phyloP scores from a whole-genome alignment of 2,113 vertebrate species.

The Struthidea cinerea region DNA sequence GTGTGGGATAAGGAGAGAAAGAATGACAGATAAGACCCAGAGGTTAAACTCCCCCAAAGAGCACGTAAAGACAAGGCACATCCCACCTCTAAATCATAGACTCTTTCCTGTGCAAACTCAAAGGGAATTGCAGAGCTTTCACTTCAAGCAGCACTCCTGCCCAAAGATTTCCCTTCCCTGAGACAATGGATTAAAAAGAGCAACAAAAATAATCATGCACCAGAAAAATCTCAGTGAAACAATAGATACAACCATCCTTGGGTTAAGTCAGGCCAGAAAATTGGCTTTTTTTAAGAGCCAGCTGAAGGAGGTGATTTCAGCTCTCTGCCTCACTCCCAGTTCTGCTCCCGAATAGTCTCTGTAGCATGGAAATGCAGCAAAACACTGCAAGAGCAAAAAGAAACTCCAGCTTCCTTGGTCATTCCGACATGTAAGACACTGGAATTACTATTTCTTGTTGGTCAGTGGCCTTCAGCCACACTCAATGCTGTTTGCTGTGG shows the following conservation, averaged over 20 bases:
- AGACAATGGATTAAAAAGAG: slow-evolving; percentile 13
- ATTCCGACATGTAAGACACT: background rate
- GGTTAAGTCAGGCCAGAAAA: background rate
- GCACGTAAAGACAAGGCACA: background rate
- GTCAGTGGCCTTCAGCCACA: background rate
- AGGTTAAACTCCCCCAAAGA: background rate
- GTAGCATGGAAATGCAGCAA: background rate
- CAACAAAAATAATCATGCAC: background rate
- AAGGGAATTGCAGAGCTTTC: background rate
- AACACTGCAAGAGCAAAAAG: background rate
- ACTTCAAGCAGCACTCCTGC: background rate
- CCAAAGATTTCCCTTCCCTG: background rate
- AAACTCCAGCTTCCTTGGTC: background rate
- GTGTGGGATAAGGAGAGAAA: background rate
- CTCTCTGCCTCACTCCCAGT: background rate
- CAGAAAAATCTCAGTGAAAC: background rate
- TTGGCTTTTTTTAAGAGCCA: background rate
- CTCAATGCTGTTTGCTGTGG: background rate
- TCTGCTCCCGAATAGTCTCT: background rate
- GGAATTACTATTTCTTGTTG: background rate
- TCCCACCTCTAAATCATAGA: background rate
- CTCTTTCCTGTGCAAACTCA: background rate
- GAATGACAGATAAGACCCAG: background rate
- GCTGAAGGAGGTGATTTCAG: background rate
- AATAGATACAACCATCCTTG: background rate